These are phyloP conservation scores for Astur gentilis DNA, from an alignment of 2,113 vertebrate genomes.

Conservation along the genomic window DNA sequence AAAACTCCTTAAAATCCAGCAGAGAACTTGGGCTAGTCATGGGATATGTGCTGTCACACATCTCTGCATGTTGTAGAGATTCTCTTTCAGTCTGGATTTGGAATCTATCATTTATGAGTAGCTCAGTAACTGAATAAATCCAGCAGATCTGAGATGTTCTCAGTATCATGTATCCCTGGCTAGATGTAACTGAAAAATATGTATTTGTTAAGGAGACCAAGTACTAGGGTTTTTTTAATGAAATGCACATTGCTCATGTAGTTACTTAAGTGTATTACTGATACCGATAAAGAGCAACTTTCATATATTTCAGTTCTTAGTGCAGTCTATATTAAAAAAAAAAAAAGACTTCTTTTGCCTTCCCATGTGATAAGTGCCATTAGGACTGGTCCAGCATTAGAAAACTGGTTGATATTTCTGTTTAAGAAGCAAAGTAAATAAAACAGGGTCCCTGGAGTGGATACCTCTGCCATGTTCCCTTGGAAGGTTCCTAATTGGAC, in stretches of 20 bases:
- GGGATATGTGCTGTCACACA: not conserved
- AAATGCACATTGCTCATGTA: not conserved
- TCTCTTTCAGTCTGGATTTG: not conserved
- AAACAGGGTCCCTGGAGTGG: not conserved
- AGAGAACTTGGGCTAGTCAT: not conserved
- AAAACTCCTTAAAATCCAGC: not conserved
- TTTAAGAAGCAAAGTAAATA: constrained; percentile 20
- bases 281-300: not conserved
- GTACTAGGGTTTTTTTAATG: not conserved
- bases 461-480: not conserved
- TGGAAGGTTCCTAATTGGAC: constrained; percentile 8
- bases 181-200: not conserved
- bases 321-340: not conserved
- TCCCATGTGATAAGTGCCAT: fast-evolving
- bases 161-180: not conserved
- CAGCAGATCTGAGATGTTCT: not conserved
- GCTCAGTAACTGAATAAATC: not conserved
- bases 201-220: not conserved
- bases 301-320: not conserved
- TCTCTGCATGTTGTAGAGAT: not conserved
- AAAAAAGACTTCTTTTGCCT: not conserved
- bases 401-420: constrained; percentile 4
- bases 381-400: not conserved
- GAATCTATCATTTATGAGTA: not conserved
- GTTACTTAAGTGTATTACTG: not conserved